Evolutionary conservation across 2,113 vertebrate species (phyloP).

Genomic region (Ceyx melanurus): DNA sequence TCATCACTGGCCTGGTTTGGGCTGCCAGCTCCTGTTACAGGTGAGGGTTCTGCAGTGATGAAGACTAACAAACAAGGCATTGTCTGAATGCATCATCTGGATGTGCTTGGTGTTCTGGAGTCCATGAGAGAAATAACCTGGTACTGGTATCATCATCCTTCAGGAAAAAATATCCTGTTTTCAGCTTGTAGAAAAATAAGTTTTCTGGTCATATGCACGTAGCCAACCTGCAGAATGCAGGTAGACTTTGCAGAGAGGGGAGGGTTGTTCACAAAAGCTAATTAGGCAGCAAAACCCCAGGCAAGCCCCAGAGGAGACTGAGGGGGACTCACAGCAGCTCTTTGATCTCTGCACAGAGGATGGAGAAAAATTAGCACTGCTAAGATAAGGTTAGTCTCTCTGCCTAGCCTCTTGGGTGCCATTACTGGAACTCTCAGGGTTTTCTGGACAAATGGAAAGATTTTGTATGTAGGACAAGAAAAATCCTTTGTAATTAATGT

Average conservation of each 20-base stretch:
- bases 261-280: not conserved
- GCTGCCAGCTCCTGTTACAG: not conserved
- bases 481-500: slow-evolving; percentile 12
- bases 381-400: not conserved
- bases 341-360: not conserved
- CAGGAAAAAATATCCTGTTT: not conserved
- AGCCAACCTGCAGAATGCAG: not conserved
- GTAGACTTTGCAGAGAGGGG: not conserved
- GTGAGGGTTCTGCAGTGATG: not conserved
- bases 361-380: not conserved
- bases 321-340: not conserved
- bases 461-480: not conserved
- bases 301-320: not conserved
- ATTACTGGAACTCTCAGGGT: not conserved
- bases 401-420: not conserved
- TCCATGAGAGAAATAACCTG: not conserved
- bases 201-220: not conserved
- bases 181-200: not conserved
- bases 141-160: not conserved
- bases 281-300: not conserved
- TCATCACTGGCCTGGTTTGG: not conserved
- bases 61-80: not conserved
- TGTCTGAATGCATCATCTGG: not conserved
- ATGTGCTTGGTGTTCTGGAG: not conserved
- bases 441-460: not conserved